These are phyloP conservation scores for Siniperca scherzeri DNA, from an alignment of 2,797 vertebrate species.

Conservation along the genomic window DNA sequence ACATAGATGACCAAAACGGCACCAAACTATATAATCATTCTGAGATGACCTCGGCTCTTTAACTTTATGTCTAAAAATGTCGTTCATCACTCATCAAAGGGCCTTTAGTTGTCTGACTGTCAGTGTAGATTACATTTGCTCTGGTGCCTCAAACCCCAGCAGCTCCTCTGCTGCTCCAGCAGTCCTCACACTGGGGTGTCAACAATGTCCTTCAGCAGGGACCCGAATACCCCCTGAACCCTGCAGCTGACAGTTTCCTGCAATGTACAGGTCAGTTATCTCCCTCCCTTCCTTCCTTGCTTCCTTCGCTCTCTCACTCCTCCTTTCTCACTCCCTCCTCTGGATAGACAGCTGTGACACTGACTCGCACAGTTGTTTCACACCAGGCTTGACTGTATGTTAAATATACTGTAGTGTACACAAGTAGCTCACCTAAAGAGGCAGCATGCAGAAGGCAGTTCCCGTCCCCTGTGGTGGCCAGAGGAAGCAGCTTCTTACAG, in stretches of 20 bases:
- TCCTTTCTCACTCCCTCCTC: background rate
- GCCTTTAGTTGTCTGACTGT: slow-evolving; percentile 51
- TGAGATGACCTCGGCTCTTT: slow-evolving; percentile 35
- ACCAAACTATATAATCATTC: slow-evolving; percentile 19
- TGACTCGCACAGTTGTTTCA: background rate
- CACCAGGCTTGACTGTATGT: background rate
- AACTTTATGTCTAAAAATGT: slow-evolving; percentile 45
- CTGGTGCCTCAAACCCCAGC: slow-evolving; percentile 32
- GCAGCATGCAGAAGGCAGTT: slow-evolving; percentile 99
- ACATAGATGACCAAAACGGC: background rate
- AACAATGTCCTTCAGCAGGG: slow-evolving; percentile 42
- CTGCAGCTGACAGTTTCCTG: slow-evolving; percentile 44
- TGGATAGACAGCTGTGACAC: slow-evolving; percentile 25
- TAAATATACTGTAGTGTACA: background rate
- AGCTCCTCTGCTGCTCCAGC: slow-evolving; percentile 38
- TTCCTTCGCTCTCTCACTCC: background rate
- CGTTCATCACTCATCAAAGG: slow-evolving; percentile 49
- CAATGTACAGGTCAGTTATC: slow-evolving; percentile 39
- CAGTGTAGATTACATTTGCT: slow-evolving; percentile 64
- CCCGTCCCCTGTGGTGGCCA: slow-evolving; percentile 98
- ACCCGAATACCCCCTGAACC: slow-evolving; percentile 43
- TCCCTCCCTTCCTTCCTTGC: slow-evolving; percentile 1
- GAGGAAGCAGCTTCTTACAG: slow-evolving; percentile 96
- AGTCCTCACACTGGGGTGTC: slow-evolving; percentile 40
- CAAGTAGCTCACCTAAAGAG: slow-evolving; percentile 90